Base-by-base conservation (phyloP, 2,113 vertebrate genomes). In the Ictalurus furcatus region DNA sequence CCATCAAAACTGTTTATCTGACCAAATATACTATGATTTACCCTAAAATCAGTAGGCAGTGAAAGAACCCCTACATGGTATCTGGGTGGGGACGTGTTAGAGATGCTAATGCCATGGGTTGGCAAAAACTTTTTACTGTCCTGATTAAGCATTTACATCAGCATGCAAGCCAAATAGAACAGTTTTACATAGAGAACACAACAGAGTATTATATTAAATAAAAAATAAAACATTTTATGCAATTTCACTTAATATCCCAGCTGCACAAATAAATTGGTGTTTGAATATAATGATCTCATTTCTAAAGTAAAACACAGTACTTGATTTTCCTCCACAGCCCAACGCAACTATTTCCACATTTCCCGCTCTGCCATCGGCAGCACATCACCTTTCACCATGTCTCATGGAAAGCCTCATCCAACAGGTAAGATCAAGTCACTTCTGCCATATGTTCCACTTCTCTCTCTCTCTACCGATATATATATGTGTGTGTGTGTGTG, bases 381-480 rank as follows among this genome's bases (percentile, higher is more conserved):
- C 19, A n/a, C 44, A 87, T 81, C 85, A n/a, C 17, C 37, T 59
- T 85, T 81, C 59, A 84, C 8, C n/a, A 89, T 90, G 85, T 89
- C 81, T 71, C 40, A 19, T n/a, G 69, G 52, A 17, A 88, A 79
- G 79, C 52, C 30, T 40, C 69, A 88, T 52, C 58, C 59, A 4
- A 16, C 25, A 82, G 89, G 91, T 92, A 90, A 86, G 69, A 30
- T 81, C 9, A 2, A 54, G 56, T 56, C 5, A n/a, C 40, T 28
- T 54, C 9, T 56, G 23, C 6, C 1, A 14, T 54, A 13, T 80
- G 13, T 79, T 8, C 23, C n/a, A 37, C 12, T n/a, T 28, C 44
- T 79, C 7, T 25, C 23, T 12, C 23, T 13, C 74, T 78, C 44
- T 78, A 3, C 9, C 25, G 21, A 76, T 44, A 21, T 37, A 40